Evolutionary conservation across 2,113 vertebrate species (phyloP).

Genomic region (Apaloderma vittatum): DNA sequence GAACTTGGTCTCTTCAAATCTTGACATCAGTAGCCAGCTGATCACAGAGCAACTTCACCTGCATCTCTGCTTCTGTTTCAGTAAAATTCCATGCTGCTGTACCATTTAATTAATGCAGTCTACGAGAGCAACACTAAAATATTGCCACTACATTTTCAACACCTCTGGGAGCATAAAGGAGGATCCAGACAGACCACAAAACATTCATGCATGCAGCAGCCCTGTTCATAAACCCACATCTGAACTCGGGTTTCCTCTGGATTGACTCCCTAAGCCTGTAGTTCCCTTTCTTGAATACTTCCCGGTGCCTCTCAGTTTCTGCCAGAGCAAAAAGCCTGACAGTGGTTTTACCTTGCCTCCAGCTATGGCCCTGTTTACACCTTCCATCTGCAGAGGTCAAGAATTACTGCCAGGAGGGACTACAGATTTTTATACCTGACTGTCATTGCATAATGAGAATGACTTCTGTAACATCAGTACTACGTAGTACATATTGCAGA

Average conservation of each 20-base stretch:
- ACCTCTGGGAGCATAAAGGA: background rate
- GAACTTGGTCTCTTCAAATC: background rate
- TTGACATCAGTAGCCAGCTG: background rate
- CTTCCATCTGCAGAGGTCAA: background rate
- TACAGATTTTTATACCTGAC: slow-evolving; percentile 8
- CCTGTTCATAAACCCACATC: background rate
- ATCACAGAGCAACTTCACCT: background rate
- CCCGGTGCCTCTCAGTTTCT: background rate
- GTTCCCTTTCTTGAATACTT: background rate
- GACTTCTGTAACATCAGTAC: background rate
- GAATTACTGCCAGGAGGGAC: background rate
- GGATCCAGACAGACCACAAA: background rate
- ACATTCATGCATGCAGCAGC: background rate
- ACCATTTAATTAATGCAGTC: background rate
- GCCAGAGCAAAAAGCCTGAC: background rate
- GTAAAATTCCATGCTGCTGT: background rate
- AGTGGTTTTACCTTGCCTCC: background rate
- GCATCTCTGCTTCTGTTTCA: background rate
- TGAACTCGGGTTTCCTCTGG: background rate
- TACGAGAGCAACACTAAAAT: background rate
- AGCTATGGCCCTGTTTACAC: background rate
- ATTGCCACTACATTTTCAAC: background rate
- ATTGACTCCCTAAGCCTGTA: background rate
- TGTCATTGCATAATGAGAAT: background rate
- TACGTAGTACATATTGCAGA: background rate